Conservation (phyloP, 2,888 invertebrate species). For the Lathronympha strigana region DNA sequence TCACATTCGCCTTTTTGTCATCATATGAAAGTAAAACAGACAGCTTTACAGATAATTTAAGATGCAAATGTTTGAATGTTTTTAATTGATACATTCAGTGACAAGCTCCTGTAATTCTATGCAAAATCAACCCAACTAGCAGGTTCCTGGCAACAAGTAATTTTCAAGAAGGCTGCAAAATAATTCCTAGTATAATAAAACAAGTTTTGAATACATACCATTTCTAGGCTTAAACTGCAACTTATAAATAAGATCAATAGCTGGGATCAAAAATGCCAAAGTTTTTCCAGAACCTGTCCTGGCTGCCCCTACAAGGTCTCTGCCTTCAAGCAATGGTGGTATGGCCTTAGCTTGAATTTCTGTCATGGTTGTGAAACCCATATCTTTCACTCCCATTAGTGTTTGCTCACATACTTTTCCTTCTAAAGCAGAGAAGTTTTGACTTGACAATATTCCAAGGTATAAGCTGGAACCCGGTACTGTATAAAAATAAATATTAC, state of each 20-base stretch:
- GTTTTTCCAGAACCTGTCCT: slow-evolving; percentile 99
- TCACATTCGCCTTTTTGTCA: slow-evolving; percentile 87
- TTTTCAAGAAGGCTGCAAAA: too few relatives aligned
- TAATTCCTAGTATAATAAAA: neutral
- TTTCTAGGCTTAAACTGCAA: slow-evolving; percentile 96
- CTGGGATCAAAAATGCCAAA: slow-evolving; percentile 96
- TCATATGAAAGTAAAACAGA: slow-evolving; percentile 65
- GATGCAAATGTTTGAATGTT: too few relatives aligned
- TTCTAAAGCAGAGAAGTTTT: slow-evolving; percentile 83
- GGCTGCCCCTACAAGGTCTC: slow-evolving; percentile 97
- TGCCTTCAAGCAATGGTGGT: slow-evolving; percentile 94
- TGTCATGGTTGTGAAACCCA: slow-evolving; percentile 98
- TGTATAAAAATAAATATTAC: slow-evolving; percentile 51
- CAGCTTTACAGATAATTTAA: too few relatives aligned
- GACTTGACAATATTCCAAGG: slow-evolving; percentile 85
- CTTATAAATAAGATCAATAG: slow-evolving; percentile 96
- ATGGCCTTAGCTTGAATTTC: slow-evolving; percentile 97
- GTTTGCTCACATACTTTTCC: slow-evolving; percentile 92
- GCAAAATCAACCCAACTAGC: too few relatives aligned
- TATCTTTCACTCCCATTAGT: slow-evolving; percentile 92
- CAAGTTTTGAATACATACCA: slow-evolving; percentile 80
- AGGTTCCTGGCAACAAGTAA: too few relatives aligned
- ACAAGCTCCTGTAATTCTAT: too few relatives aligned
- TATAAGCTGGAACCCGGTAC: slow-evolving; percentile 87
- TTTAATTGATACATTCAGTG: too few relatives aligned